Evolutionary conservation across 2,888 invertebrate genomes (phyloP).

Genomic region (Yponomeuta plumbellus): DNA sequence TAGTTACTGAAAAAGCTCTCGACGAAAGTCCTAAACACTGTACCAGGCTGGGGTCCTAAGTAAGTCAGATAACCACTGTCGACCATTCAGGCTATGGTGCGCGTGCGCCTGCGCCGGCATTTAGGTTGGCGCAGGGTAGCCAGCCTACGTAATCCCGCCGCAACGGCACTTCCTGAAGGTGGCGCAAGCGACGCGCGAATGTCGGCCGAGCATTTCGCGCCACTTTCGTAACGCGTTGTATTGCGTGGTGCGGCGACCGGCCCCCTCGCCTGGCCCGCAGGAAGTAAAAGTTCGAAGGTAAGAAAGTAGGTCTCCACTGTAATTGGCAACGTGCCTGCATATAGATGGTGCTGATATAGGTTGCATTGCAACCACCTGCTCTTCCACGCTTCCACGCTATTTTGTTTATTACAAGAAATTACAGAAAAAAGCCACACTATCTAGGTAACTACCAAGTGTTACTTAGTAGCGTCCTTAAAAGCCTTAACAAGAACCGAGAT

Average conservation of each 20-base stretch:
- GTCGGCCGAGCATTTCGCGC: conserved; percentile 75
- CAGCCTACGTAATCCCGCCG: conserved; percentile 68
- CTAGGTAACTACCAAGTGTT: too few relatives aligned
- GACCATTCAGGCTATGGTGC: background rate
- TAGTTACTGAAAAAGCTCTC: too few relatives aligned
- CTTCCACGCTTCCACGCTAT: conserved; percentile 1
- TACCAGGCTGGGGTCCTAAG: conserved; percentile 20
- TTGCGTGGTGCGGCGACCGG: conserved; percentile 58
- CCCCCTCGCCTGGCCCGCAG: conserved; percentile 70
- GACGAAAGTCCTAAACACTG: too few relatives aligned
- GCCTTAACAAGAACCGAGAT: too few relatives aligned
- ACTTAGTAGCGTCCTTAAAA: too few relatives aligned
- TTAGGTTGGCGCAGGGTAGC: conserved; percentile 6
- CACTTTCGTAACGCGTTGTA: conserved; percentile 74
- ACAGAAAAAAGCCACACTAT: too few relatives aligned
- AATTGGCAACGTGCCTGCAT: conserved; percentile 74
- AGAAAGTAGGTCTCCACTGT: conserved; percentile 75
- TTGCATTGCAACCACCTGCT: conserved; percentile 16
- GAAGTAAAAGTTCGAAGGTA: conserved; percentile 78
- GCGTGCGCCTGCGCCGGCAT: background rate
- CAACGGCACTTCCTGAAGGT: conserved; percentile 74
- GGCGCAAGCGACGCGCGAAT: conserved; percentile 71
- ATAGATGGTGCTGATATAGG: conserved; percentile 47
- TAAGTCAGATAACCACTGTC: background rate
- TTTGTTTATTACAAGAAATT: background rate